Conservation (phyloP, 2,113 vertebrate genomes). For the Crotalus helleri region DNA sequence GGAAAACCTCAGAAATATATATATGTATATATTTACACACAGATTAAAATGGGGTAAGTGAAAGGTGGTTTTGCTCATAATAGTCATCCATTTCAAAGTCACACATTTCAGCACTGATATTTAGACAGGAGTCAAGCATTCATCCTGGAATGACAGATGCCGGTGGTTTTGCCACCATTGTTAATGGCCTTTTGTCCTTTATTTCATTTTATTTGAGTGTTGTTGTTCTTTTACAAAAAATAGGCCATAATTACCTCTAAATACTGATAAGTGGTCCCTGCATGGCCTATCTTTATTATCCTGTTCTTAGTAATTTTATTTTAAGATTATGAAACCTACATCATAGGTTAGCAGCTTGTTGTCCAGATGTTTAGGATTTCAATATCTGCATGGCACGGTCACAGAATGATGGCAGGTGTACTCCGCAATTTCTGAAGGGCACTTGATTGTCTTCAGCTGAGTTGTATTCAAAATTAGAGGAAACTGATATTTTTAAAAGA, state of each 20-base stretch:
- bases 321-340: not conserved
- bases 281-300: not conserved
- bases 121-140: not conserved
- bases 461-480: not conserved
- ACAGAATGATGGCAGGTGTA: not conserved
- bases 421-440: not conserved
- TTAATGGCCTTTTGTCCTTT: not conserved
- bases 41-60: constrained; percentile 21
- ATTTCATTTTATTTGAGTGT: not conserved
- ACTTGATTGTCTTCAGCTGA: not conserved
- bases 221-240: not conserved
- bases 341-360: not conserved
- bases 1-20: too few species aligned
- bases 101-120: not conserved
- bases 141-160: not conserved
- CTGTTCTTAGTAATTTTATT: not conserved
- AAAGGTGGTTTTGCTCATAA: not conserved
- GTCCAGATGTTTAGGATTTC: not conserved
- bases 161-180: not conserved
- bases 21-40: not conserved
- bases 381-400: not conserved
- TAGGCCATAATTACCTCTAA: not conserved
- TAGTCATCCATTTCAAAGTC: not conserved
- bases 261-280: not conserved
- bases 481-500: not conserved